These are phyloP conservation scores for Asbolus verrucosus DNA, from an alignment of 1,140 invertebrate species.

Conservation along the genomic window DNA sequence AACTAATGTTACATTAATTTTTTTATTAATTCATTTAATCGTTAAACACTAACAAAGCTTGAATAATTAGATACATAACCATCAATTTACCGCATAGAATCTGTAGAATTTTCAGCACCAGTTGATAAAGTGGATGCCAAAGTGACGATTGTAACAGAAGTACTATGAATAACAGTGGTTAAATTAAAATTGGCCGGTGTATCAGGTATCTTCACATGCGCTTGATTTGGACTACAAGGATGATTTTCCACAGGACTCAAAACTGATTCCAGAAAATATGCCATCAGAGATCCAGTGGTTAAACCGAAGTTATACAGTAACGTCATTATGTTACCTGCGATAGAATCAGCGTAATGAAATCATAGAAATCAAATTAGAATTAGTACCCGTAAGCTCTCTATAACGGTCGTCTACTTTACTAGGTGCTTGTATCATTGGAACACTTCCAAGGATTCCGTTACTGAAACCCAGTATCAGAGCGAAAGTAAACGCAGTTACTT, in stretches of 20 bases:
- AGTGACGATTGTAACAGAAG: slow-evolving; percentile 31
- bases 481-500: slow-evolving; percentile 77
- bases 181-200: slow-evolving; percentile 4
- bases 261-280: slow-evolving; percentile 83
- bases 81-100: slow-evolving; percentile 37
- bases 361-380: slow-evolving; percentile 6
- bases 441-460: slow-evolving; percentile 88
- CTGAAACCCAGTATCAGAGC: slow-evolving; percentile 83
- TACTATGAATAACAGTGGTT: slow-evolving; percentile 8
- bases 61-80: slow-evolving; percentile 18
- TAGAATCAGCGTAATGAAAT: slow-evolving; percentile 50
- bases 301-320: slow-evolving; percentile 88
- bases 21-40: slow-evolving; percentile 27
- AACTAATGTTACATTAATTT: too few species aligned
- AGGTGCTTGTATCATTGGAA: slow-evolving; percentile 92
- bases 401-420: slow-evolving; percentile 82
- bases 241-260: slow-evolving; percentile 63
- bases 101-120: slow-evolving; percentile 29
- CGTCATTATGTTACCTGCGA: slow-evolving; percentile 91
- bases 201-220: slow-evolving; percentile 12
- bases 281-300: slow-evolving; percentile 83
- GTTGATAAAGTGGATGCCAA: slow-evolving; percentile 42
- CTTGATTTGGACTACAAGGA: slow-evolving; percentile 47
- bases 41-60: slow-evolving; percentile 37
- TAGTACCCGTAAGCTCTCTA: slow-evolving; percentile 77